Conservation (phyloP, 2,797 vertebrate genomes). For the Platyrinchus mystaceus region DNA sequence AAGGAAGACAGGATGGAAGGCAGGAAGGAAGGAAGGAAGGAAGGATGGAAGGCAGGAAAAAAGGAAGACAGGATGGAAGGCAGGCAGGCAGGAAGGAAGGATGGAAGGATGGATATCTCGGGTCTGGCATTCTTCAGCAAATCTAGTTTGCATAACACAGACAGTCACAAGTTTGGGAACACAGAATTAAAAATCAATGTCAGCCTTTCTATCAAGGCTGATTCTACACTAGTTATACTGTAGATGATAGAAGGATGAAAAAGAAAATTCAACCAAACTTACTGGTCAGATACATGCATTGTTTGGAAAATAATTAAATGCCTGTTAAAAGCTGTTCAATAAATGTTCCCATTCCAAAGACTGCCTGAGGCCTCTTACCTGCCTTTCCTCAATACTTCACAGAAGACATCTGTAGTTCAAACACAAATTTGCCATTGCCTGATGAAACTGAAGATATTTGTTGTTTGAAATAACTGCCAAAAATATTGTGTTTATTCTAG, state of each 20-base stretch:
- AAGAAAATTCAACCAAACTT: neutral
- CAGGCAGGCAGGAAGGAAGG: neutral
- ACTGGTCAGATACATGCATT: neutral
- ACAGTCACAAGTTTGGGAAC: neutral
- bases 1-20: accelerated
- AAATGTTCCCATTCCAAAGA: neutral
- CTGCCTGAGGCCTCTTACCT: neutral
- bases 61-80: too few relatives aligned
- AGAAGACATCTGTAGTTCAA: neutral
- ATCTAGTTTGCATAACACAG: neutral
- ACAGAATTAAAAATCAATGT: neutral
- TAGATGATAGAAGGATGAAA: neutral
- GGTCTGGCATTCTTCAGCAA: neutral
- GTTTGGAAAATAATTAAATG: neutral
- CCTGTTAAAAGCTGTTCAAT: neutral
- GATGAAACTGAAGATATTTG: neutral
- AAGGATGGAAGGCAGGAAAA: too few relatives aligned
- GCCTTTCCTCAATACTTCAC: neutral
- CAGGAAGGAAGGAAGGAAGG: neutral
- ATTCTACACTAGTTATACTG: neutral
- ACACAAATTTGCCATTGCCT: neutral
- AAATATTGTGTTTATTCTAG: neutral
- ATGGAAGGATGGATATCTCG: neutral
- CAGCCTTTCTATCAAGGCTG: neutral
- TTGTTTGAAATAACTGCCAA: neutral